These are phyloP conservation scores for Ploceus nigricollis DNA, from an alignment of 2,113 vertebrate species.

Conservation along the genomic window DNA sequence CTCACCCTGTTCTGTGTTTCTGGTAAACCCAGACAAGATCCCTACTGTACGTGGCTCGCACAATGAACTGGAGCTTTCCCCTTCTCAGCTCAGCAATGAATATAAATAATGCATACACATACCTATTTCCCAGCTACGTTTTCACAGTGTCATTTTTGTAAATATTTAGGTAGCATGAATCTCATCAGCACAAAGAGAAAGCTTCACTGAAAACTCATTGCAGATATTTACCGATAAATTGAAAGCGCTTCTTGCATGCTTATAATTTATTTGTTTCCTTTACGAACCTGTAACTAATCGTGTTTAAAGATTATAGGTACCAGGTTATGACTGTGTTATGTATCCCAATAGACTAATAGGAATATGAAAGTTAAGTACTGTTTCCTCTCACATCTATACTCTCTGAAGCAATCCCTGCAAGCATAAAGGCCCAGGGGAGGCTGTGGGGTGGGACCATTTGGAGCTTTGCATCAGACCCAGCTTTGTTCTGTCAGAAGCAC, in stretches of 20 bases:
- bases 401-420: conserved; percentile 55
- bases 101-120: conserved; percentile 78
- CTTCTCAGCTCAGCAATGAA: conserved; percentile 63
- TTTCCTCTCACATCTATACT: conserved; percentile 44
- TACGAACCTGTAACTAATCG: conserved; percentile 66
- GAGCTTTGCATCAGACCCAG: conserved; percentile 42
- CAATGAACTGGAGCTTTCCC: conserved; percentile 67
- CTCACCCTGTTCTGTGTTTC: conserved; percentile 60
- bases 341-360: conserved; percentile 65
- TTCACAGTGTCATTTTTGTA: conserved; percentile 94
- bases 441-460: conserved; percentile 52
- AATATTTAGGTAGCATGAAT: conserved; percentile 81
- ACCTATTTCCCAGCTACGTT: conserved; percentile 73
- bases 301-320: conserved; percentile 63
- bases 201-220: conserved; percentile 73
- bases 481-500: conserved; percentile 38
- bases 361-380: conserved; percentile 64
- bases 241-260: conserved; percentile 77
- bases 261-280: conserved; percentile 65
- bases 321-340: conserved; percentile 66
- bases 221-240: conserved; percentile 70
- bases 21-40: conserved; percentile 66
- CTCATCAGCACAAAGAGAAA: conserved; percentile 78
- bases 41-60: conserved; percentile 61
- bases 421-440: conserved; percentile 58